Evolutionary conservation across 2,113 vertebrate genomes (phyloP).

Genomic region (Reinhardtius hippoglossoides): DNA sequence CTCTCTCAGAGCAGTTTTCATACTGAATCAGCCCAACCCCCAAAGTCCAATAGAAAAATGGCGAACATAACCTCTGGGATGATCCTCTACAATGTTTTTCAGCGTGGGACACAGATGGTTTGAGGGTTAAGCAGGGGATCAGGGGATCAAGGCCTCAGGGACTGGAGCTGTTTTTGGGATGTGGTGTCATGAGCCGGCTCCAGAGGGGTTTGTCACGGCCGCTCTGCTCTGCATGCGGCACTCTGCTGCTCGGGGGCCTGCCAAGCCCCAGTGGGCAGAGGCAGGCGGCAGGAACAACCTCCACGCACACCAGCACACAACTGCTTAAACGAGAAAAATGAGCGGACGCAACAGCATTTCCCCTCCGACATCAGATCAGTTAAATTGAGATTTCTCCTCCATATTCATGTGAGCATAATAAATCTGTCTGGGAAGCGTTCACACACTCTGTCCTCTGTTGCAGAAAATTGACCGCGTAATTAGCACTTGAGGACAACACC

Average conservation of each 20-base stretch:
- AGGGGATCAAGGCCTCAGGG: constrained; percentile 14
- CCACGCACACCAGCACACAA: constrained; percentile 19
- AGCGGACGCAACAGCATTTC: not conserved
- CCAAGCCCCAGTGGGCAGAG: constrained; percentile 57
- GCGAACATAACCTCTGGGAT: not conserved
- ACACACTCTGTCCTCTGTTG: constrained; percentile 29
- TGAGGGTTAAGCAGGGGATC: constrained; percentile 37
- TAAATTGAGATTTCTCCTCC: constrained; percentile 13
- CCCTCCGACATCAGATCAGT: constrained; percentile 12
- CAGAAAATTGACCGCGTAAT: constrained; percentile 62
- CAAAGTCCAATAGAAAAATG: too few species aligned
- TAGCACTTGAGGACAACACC: constrained; percentile 50
- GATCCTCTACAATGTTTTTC: not conserved
- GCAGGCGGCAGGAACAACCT: constrained; percentile 21
- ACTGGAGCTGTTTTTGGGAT: constrained; percentile 2
- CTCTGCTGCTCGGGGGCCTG: constrained; percentile 46
- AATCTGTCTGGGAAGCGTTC: constrained; percentile 16
- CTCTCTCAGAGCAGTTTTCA: too few species aligned
- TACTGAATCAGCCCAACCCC: too few species aligned
- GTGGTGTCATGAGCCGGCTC: constrained; percentile 49
- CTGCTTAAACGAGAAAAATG: not conserved
- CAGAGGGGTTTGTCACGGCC: constrained; percentile 59
- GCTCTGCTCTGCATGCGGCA: constrained; percentile 54
- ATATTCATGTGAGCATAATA: constrained; percentile 37
- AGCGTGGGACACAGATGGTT: not conserved